These are phyloP conservation scores for Cyclophora albipunctata DNA, from an alignment of 2,888 invertebrate species.

Conservation along the genomic window DNA sequence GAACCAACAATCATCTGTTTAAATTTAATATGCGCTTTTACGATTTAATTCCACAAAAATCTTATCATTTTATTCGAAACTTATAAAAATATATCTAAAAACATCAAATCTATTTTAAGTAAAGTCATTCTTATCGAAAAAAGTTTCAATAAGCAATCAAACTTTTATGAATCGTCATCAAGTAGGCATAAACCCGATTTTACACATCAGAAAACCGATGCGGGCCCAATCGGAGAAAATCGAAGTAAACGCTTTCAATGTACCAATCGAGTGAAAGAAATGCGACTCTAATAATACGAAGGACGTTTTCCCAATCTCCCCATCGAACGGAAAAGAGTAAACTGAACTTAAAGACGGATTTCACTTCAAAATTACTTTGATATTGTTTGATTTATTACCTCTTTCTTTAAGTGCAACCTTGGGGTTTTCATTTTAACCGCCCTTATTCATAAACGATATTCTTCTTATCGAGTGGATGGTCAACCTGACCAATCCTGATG, in stretches of 20 bases:
- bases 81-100: neutral
- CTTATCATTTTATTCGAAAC: constrained; percentile 9
- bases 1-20: too few species aligned
- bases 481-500: too few species aligned
- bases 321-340: constrained; percentile 21
- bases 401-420: constrained; percentile 13
- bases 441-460: too few species aligned
- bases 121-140: constrained; percentile 5
- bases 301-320: constrained; percentile 16
- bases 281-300: constrained; percentile 22
- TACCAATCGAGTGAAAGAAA: constrained; percentile 25
- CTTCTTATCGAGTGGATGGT: too few species aligned
- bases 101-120: neutral
- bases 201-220: constrained; percentile 26
- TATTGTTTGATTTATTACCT: constrained; percentile 26
- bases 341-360: constrained; percentile 27
- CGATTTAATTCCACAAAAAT: too few species aligned
- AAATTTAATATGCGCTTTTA: too few species aligned
- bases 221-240: constrained; percentile 18
- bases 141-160: constrained; percentile 20
- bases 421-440: neutral
- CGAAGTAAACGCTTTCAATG: constrained; percentile 19
- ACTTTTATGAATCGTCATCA: constrained; percentile 21
- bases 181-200: constrained; percentile 26
- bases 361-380: constrained; percentile 26